Conservation (phyloP, 2,113 vertebrate genomes). For the Muntiacus reevesi region DNA sequence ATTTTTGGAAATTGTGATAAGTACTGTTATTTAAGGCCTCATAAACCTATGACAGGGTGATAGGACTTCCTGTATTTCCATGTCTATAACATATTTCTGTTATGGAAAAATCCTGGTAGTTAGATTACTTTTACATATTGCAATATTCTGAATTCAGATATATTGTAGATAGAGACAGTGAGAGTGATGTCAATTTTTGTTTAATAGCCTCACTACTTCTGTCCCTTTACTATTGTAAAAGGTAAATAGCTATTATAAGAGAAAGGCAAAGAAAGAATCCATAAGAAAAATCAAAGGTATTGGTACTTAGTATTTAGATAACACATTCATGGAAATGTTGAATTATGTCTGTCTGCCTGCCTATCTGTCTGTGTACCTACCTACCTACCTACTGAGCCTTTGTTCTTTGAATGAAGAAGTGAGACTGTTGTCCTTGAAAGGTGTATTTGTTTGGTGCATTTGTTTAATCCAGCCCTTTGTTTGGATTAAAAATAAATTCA, state of each 20-base stretch:
- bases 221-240: neutral
- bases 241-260: neutral
- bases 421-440: neutral
- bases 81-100: neutral
- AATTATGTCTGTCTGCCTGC: neutral
- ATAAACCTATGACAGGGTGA: neutral
- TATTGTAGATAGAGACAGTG: neutral
- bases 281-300: neutral
- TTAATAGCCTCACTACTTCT: neutral
- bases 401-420: neutral
- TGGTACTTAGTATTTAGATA: neutral
- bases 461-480: neutral
- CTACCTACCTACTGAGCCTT: neutral
- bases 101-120: neutral
- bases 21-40: neutral
- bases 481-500: slow-evolving; percentile 2
- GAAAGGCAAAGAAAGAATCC: neutral
- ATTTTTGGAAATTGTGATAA: neutral
- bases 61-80: neutral
- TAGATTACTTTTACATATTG: neutral
- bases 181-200: neutral
- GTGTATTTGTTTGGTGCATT: neutral
- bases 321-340: neutral
- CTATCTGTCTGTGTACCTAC: neutral
- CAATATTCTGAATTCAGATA: neutral